These are phyloP conservation scores for Drosophila ochracea DNA, from an alignment of 2,888 invertebrate species.

Conservation along the genomic window DNA sequence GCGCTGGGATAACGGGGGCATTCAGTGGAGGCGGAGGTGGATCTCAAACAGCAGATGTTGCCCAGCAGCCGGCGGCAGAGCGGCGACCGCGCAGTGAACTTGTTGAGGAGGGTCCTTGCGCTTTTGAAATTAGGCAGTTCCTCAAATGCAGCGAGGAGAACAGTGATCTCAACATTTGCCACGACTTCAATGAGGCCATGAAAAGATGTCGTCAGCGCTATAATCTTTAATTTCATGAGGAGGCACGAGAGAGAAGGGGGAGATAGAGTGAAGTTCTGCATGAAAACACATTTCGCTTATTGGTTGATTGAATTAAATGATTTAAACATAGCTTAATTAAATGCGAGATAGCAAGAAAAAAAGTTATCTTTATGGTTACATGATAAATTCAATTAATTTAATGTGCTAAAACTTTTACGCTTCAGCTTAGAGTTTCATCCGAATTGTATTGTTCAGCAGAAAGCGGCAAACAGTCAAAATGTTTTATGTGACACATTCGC, in stretches of 20 bases:
- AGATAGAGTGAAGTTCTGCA: neutral
- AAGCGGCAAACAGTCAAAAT: conserved; percentile 55
- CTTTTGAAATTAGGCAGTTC: conserved; percentile 62
- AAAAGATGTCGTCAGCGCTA: conserved; percentile 63
- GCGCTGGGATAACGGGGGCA: conserved; percentile 64
- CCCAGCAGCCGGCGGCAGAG: conserved; percentile 11
- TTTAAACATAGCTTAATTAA: neutral
- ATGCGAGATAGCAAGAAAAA: neutral
- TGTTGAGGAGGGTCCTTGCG: conserved; percentile 64
- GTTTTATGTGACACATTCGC: conserved; percentile 55
- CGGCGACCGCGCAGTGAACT: conserved; percentile 40
- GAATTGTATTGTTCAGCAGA: conserved; percentile 3
- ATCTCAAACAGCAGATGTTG: neutral
- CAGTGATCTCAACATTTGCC: conserved; percentile 56
- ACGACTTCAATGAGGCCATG: conserved; percentile 66
- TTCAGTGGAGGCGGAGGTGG: conserved; percentile 54
- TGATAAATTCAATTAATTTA: neutral
- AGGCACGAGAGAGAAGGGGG: neutral
- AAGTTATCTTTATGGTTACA: neutral
- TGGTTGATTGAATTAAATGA: neutral
- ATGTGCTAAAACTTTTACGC: too few species aligned
- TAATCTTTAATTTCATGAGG: conserved; percentile 41
- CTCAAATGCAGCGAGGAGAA: conserved; percentile 71
- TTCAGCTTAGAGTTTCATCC: conserved; percentile 6
- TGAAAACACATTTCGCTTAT: neutral